phyloP scores from a whole-genome alignment of 2,888 invertebrate species.

The Crioceris asparagi region DNA sequence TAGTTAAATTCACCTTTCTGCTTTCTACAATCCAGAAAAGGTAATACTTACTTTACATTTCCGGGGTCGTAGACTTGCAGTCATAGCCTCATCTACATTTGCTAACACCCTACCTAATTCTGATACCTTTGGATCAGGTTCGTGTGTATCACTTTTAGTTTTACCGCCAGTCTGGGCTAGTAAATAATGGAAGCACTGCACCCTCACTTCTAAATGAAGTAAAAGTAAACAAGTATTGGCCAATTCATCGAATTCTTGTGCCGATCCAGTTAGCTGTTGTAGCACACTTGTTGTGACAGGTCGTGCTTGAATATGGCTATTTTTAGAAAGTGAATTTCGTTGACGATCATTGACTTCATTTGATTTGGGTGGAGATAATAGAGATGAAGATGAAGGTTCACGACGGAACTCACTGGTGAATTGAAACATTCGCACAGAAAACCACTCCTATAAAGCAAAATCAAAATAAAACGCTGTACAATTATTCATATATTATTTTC shows the following conservation, averaged over 20 bases:
- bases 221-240: slow-evolving; percentile 85
- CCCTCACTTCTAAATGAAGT: slow-evolving; percentile 86
- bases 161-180: slow-evolving; percentile 41
- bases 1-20: no score
- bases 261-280: slow-evolving; percentile 57
- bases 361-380: slow-evolving; percentile 34
- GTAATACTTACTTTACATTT: slow-evolving; percentile 57
- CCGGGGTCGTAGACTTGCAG: slow-evolving; percentile 61
- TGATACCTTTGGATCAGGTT: slow-evolving; percentile 64
- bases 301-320: slow-evolving; percentile 28
- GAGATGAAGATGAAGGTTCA: slow-evolving; percentile 35
- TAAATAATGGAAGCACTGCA: slow-evolving; percentile 92
- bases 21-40: no score
- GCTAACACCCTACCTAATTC: slow-evolving; percentile 69
- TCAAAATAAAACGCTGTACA: neutral
- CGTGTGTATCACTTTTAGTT: slow-evolving; percentile 64
- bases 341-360: no score
- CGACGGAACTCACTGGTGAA: slow-evolving; percentile 47
- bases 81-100: slow-evolving; percentile 66
- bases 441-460: slow-evolving; percentile 56
- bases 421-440: slow-evolving; percentile 54
- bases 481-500: neutral
- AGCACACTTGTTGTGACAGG: slow-evolving; percentile 47
- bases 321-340: no score
- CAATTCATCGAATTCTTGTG: slow-evolving; percentile 75